Conservation (phyloP, 2,888 invertebrate genomes). For the Scotopteryx bipunctaria region DNA sequence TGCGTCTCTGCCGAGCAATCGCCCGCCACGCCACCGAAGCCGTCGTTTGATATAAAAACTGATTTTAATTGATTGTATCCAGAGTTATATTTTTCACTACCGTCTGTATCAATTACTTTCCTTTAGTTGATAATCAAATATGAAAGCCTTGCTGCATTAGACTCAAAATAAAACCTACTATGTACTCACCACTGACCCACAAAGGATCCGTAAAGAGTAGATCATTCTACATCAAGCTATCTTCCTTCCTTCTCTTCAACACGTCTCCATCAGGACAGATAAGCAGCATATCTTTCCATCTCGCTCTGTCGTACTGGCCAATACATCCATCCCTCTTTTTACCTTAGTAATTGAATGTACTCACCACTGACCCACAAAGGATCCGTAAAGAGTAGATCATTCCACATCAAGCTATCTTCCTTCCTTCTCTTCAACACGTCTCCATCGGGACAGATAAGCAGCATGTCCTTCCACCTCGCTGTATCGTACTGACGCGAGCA, state of each 20-base stretch:
- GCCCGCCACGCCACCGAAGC: too few relatives aligned
- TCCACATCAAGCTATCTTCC: conserved; percentile 68
- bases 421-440: conserved; percentile 62
- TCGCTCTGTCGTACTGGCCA: conserved; percentile 50
- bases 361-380: conserved; percentile 66
- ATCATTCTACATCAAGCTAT: conserved; percentile 67
- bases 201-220: conserved; percentile 70
- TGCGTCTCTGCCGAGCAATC: too few relatives aligned
- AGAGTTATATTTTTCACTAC: too few relatives aligned
- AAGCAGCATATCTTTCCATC: conserved; percentile 62
- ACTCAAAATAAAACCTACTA: too few relatives aligned
- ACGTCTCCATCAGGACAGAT: conserved; percentile 71
- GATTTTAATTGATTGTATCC: too few relatives aligned
- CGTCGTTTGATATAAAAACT: too few relatives aligned
- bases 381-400: conserved; percentile 70
- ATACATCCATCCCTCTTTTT: conserved; percentile 2
- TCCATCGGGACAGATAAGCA: conserved; percentile 70
- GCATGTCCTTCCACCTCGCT: conserved; percentile 61
- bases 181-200: conserved; percentile 62
- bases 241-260: conserved; percentile 60
- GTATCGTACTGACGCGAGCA: conserved; percentile 42
- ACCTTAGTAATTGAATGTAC: too few relatives aligned
- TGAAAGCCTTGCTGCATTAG: too few relatives aligned
- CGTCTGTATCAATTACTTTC: too few relatives aligned
- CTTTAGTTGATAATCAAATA: too few relatives aligned